Percentiles rank a stretch among this genome's conserved stretches.
Conservation (phyloP, 2,888 invertebrate species). For the Clanis bilineata region DNA sequence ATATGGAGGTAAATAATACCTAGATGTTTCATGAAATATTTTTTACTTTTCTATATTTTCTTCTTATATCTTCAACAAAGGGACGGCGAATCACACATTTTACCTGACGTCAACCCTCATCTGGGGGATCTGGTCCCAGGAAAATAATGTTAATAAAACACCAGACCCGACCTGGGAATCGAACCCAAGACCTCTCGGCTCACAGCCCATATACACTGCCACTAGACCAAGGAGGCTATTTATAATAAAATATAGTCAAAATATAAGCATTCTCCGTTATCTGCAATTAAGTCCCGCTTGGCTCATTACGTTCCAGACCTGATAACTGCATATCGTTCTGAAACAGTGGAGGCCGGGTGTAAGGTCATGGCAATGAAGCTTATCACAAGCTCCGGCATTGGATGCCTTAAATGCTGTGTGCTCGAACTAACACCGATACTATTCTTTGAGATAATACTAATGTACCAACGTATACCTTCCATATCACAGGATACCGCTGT, state of each 20-base stretch:
- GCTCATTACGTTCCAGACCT: neutral
- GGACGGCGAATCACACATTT: no score
- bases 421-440: slow-evolving; percentile 32
- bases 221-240: no score
- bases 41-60: no score
- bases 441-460: slow-evolving; percentile 20
- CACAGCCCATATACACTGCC: no score
- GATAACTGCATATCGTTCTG: slow-evolving; percentile 21
- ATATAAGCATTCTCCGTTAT: neutral
- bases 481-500: neutral
- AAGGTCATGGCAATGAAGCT: slow-evolving; percentile 51
- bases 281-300: neutral
- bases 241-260: neutral
- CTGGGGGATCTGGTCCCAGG: no score
- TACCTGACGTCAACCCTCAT: no score
- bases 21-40: no score
- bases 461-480: neutral
- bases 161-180: no score
- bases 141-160: no score
- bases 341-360: slow-evolving; percentile 47
- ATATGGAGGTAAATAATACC: no score
- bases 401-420: slow-evolving; percentile 58
- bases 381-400: slow-evolving; percentile 56
- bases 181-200: no score
- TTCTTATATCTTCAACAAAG: no score